Evolutionary conservation across 2,888 invertebrate genomes (phyloP), one percentile per base, ranked within the genome.

Genomic region (Drosophila setosimentum): DNA sequence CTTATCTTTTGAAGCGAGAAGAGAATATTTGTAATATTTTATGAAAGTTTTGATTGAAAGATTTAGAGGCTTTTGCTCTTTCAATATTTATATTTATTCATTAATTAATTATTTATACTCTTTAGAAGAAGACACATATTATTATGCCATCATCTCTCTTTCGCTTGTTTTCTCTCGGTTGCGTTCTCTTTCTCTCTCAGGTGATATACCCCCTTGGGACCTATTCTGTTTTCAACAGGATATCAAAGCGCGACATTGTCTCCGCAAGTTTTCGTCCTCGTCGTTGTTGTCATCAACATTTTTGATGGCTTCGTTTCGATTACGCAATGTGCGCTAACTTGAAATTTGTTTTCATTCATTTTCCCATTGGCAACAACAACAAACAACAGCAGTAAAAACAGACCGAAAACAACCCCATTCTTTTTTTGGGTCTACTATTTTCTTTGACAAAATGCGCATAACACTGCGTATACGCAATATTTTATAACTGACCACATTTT

Each of bases 401-500:
- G 5, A 13, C 8, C 13, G 8, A 24, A 53, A 67, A 21, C 78
- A 82, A 69, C 69, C 86, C 69, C 72, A 82, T 60, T 51, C 45
- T 60, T 51, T 49, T 63, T 13, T 13, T 3, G 45, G 66, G 7
- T 10, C 27, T 21, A 30, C 40, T 21, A 18, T 62, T 64, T 68
- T 64, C 61, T 53, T 65, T 68, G 51, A 40, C 24, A 35, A 54
- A 35, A 21, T 33, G 57, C 57, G 60, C 57, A 35, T 4, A 16
- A 18, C 80, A 64, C 57, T 64, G 86, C 86, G 86, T 80, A 87
- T 87, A 87, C 86, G 91, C 86, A 89, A 91, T 82, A 77, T 77
- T 82, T 63, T 80, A 73, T 68, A 70, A 54, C 82, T 71, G 70
- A 66, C 66, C 69, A 77, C 58, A 80, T 54, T 62, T 50, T 45